Percentiles rank a stretch among this genome's conserved stretches.
Conservation (phyloP, 2,113 vertebrate species). For the Brachyhypopomus gauderio region DNA sequence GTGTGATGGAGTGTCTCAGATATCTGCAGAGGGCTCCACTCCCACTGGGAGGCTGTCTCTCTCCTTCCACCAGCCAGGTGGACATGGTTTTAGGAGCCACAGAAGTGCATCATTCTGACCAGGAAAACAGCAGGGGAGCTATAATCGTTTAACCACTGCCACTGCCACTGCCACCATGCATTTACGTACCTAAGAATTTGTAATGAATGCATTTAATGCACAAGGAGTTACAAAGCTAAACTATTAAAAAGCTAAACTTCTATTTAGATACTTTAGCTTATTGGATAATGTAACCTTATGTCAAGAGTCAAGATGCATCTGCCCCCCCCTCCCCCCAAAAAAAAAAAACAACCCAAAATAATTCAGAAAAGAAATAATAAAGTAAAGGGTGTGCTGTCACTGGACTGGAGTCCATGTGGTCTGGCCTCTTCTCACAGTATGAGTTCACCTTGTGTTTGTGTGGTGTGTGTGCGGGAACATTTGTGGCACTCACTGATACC, state of each 20-base stretch:
- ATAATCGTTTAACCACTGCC: too few species aligned
- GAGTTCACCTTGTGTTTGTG: constrained; percentile 60
- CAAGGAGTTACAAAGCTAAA: background rate
- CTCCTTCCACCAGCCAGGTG: background rate
- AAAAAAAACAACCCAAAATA: too few species aligned
- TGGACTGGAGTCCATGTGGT: constrained; percentile 17
- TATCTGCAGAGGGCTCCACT: constrained; percentile 12
- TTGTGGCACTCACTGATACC: constrained; percentile 62
- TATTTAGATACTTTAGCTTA: background rate
- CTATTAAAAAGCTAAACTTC: background rate
- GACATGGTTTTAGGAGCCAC: background rate
- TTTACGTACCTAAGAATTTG: background rate
- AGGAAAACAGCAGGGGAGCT: background rate
- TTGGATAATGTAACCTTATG: background rate
- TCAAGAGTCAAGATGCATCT: background rate
- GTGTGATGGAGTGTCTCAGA: constrained; percentile 24
- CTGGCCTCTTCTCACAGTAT: constrained; percentile 33
- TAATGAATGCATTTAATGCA: background rate
- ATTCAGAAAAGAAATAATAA: background rate
- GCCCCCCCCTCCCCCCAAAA: background rate
- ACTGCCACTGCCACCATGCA: background rate
- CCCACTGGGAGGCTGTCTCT: background rate
- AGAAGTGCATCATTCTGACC: background rate
- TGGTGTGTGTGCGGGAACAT: constrained; percentile 48
- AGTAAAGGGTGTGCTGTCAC: background rate